Evolutionary conservation across 2,113 vertebrate species (phyloP), one percentile per base, ranked within the genome.

Genomic region (Sphaerodactylus townsendi): DNA sequence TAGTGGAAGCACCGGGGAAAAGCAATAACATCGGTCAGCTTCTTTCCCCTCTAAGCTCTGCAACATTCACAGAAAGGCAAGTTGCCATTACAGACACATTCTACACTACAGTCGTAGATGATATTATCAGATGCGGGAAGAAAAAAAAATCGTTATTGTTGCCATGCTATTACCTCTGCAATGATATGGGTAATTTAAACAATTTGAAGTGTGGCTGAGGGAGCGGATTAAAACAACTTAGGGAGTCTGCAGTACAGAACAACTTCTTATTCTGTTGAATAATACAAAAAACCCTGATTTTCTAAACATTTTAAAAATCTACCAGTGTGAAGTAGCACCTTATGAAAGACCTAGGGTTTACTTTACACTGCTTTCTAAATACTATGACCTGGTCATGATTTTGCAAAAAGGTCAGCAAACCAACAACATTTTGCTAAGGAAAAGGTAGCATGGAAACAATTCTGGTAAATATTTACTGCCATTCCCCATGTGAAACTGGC

Each of bases 331-430:
- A 84, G 89, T 74, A 82, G 78, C 81, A 90, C 85, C 83, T 85
- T 85, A 85, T 79, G n/a, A 78, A 80, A 81, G 81, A 81, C 82
- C 86, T 84, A 85, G 50, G 87, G 80, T 72, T 88, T 91, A 90
- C 84, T 79, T 17, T 44, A 72, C 30, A 64, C 37, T 72, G 80
- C n/a, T 50, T 79, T 89, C 70, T 73, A 21, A 84, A 90, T 82
- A 75, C 89, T 85, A 62, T 91, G 89, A 85, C 87, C 86, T 39
- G 76, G 39, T 86, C 44, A 70, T 37, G 23, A 85, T 62, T 90
- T 94, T 87, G 83, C 77, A 86, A 90, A 9, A 19, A 94, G 79
- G 44, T 87, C 89, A 88, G 86, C 90, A 92, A 94, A 92, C 46
- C 89, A 81, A 77, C 10, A 79, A 10, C 87, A 80, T 59, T 90